These are phyloP conservation scores for Caenorhabditis elegans DNA, from an alignment of 1,140 invertebrate species.

Conservation along the genomic window DNA sequence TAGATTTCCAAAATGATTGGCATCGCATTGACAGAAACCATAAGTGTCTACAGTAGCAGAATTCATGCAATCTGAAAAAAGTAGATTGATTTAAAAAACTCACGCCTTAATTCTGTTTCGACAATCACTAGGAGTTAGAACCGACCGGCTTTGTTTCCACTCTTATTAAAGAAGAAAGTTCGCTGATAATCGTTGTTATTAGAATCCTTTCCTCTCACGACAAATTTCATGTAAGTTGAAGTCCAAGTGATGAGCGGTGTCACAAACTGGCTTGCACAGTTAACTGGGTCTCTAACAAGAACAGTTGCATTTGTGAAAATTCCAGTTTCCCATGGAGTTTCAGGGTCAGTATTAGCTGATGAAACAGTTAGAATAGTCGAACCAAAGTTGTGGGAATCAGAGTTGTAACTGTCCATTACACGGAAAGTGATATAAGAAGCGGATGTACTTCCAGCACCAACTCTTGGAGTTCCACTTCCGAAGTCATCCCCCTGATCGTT, in stretches of 20 bases:
- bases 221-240: conserved; percentile 7
- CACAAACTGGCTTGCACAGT: neutral
- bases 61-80: neutral
- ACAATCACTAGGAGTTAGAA: no score
- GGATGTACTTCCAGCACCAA: neutral
- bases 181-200: neutral
- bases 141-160: neutral
- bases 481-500: conserved; percentile 1
- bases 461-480: conserved; percentile 11
- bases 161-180: conserved; percentile 30
- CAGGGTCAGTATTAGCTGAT: neutral
- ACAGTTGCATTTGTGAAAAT: neutral
- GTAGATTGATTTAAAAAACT: neutral
- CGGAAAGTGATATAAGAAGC: conserved; percentile 1
- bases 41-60: neutral
- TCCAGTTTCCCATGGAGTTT: neutral
- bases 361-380: neutral
- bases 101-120: no score
- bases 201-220: neutral
- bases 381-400: conserved; percentile 4
- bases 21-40: conserved; percentile 16
- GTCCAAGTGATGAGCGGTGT: neutral
- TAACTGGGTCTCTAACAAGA: neutral
- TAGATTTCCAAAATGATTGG: neutral
- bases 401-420: conserved; percentile 8